These are phyloP conservation scores for Tachuris rubrigastra DNA, from an alignment of 2,113 vertebrate species.

Conservation along the genomic window DNA sequence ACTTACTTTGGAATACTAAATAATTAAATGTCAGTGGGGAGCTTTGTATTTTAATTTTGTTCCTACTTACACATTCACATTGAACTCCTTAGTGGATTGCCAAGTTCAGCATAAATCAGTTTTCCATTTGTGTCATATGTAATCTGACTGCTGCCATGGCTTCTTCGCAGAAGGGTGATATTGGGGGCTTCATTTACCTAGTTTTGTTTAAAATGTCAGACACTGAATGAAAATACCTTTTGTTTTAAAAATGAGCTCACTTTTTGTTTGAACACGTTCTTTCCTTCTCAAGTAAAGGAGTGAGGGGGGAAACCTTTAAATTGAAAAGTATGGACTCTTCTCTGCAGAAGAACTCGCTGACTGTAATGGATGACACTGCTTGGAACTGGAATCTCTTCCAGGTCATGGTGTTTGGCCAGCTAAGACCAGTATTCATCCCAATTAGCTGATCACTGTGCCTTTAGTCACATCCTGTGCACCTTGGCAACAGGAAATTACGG, in stretches of 20 bases:
- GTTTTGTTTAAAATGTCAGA: neutral
- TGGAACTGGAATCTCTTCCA: neutral
- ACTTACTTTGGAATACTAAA: neutral
- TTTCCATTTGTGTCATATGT: neutral
- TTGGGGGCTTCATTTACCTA: neutral
- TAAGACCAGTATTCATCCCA: neutral
- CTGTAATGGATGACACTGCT: neutral
- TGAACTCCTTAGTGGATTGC: neutral
- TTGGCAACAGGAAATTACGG: neutral
- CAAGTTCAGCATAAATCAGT: neutral
- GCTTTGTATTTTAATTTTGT: neutral
- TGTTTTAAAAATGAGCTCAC: neutral
- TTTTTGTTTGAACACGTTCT: neutral
- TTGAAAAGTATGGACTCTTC: neutral
- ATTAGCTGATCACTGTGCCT: slow-evolving; percentile 39
- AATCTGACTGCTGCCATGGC: neutral
- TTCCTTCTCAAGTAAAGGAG: neutral
- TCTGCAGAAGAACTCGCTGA: neutral
- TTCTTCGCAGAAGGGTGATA: neutral
- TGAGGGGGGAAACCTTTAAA: neutral
- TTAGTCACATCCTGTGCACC: slow-evolving; percentile 60
- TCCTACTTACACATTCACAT: neutral
- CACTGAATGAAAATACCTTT: neutral
- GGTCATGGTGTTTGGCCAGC: neutral
- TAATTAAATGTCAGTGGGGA: neutral